Conservation (phyloP, 35 echinoderm and acorn worm genomes). For the Chiridota heheva region DNA sequence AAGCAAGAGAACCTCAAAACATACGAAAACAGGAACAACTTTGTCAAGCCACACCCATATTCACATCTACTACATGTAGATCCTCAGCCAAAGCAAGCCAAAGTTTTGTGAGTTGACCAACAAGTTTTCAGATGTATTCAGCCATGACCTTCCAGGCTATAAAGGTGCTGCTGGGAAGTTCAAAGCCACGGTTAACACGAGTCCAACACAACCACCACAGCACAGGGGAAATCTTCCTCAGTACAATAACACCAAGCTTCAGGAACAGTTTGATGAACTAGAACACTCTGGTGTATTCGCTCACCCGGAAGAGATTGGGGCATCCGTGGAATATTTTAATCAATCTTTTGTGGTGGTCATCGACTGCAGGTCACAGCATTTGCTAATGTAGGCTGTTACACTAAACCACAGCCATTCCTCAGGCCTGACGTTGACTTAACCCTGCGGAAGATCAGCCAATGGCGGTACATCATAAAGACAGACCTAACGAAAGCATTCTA, state of each 20-base stretch:
- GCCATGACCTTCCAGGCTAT: background rate
- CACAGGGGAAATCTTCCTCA: conserved; percentile 36
- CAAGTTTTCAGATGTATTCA: background rate
- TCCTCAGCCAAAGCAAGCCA: background rate
- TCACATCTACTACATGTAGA: background rate
- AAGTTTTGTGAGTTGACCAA: background rate
- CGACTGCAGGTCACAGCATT: conserved; percentile 22
- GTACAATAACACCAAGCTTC: conserved; percentile 25
- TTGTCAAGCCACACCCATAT: conserved; percentile 8
- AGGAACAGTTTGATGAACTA: conserved; percentile 55
- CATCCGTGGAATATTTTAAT: conserved; percentile 57
- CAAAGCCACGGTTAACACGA: background rate
- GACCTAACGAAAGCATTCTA: conserved; percentile 19
- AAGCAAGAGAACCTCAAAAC: background rate
- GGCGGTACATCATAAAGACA: conserved; percentile 15
- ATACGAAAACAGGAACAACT: background rate
- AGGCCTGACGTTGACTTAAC: conserved; percentile 44
- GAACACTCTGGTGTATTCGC: conserved; percentile 48
- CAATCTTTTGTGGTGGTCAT: conserved; percentile 7
- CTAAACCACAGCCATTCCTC: conserved; percentile 42
- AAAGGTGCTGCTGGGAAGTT: background rate
- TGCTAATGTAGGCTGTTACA: conserved; percentile 38
- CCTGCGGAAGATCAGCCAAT: conserved; percentile 13
- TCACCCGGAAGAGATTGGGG: conserved; percentile 39
- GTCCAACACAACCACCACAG: conserved; percentile 31